Conservation (phyloP, 2,113 vertebrate species). For the Daboia siamensis region DNA sequence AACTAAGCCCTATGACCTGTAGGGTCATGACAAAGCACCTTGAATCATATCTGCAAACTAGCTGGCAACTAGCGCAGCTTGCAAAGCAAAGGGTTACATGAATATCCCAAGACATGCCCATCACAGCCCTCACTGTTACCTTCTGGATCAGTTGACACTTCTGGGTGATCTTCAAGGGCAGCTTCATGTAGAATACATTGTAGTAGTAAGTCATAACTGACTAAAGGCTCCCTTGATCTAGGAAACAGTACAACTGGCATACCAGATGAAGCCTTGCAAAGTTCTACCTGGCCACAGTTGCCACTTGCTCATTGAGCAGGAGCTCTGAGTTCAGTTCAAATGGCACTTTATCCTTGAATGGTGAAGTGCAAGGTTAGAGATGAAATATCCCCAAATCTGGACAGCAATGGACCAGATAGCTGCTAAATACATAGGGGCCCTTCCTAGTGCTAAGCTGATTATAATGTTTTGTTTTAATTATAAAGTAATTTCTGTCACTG, state of each 20-base stretch:
- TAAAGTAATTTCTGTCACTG: background rate
- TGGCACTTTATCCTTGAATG: background rate
- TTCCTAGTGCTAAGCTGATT: background rate
- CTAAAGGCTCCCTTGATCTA: background rate
- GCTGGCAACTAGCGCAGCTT: background rate
- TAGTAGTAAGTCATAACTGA: background rate
- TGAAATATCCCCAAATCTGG: background rate
- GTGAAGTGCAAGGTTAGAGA: background rate
- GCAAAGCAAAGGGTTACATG: background rate
- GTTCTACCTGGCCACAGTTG: background rate
- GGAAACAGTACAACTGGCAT: background rate
- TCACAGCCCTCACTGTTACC: background rate
- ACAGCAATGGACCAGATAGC: background rate
- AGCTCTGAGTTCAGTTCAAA: background rate
- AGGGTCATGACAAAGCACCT: background rate
- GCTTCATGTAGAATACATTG: background rate
- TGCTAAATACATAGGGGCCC: background rate
- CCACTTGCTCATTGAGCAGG: background rate
- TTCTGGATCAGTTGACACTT: background rate
- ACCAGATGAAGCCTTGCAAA: background rate
- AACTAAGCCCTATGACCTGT: background rate
- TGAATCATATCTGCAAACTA: background rate
- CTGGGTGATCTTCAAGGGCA: background rate
- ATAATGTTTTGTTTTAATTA: background rate
- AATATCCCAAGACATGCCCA: background rate